Evolutionary conservation across 2,113 vertebrate species (phyloP), one percentile per base, ranked within the genome.

Genomic region (Piprites chloris): DNA sequence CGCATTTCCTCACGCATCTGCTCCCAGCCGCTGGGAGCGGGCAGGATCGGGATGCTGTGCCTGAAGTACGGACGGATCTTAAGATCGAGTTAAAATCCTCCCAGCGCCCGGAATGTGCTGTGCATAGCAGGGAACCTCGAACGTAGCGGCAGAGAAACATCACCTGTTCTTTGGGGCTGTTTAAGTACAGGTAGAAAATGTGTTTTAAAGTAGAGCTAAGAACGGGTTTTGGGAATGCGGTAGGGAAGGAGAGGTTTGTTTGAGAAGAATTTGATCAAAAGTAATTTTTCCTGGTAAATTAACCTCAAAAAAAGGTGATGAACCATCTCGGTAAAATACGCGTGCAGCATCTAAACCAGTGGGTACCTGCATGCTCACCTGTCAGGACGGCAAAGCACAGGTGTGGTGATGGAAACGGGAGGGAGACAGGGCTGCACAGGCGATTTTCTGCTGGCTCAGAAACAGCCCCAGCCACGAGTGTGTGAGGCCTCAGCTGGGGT

Each of bases 341-440:
- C 32, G 4, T 13, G 9, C 9, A 5, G 5, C 32, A 11, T 28
- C 39, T 30, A 26, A 30, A 41, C 4, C 17, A 11, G 17, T 6
- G 26, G 20, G 20, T 17, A 9, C 2, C 26, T n/a, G 62, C 28
- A 21, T 21, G 5, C 1, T 26, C 56, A 3, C 33, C 35, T 44
- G 22, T 50, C 37, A 24, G 49, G 39, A 1, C 0, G 4, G 30
- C 35, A 27, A 46, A 82, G 46, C 3, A 2, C 20, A 2, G 2
- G 42, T 1, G 6, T 56, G 56, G 41, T 24, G 76, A 7, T 14
- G 14, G 73, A 41, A 69, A 42, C 1, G 1, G 28, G 37, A 53
- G 28, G 2, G 22, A 41, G 50, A 53, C 2, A 6, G 6, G 35
- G 8, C 41, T 27, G 53, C 14, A 3, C 16, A 28, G 21, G 44